Conservation (phyloP, 2,797 vertebrate genomes). For the Aythya fuligula region DNA sequence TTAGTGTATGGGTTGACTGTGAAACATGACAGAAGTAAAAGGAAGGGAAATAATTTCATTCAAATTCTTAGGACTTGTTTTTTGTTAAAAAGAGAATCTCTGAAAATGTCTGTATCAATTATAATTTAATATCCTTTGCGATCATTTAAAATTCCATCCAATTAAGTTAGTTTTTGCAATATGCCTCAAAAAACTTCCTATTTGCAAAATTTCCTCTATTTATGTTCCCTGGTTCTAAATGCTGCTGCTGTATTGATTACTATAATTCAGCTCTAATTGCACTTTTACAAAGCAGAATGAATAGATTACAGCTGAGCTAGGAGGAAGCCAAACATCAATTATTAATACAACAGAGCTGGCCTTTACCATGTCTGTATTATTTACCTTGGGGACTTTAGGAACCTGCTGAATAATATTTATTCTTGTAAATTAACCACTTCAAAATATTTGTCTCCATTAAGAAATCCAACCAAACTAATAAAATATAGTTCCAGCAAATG, state of each 20-base stretch:
- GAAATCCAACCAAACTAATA: slow-evolving; percentile 29
- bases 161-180: not conserved
- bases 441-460: slow-evolving; percentile 68
- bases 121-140: not conserved
- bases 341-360: slow-evolving; percentile 69
- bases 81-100: slow-evolving; percentile 17
- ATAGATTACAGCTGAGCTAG: slow-evolving; percentile 63
- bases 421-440: slow-evolving; percentile 63
- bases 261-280: slow-evolving; percentile 79
- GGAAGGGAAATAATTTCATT: not conserved
- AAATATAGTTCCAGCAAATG: slow-evolving; percentile 2
- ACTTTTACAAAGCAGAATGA: slow-evolving; percentile 68
- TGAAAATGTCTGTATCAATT: not conserved
- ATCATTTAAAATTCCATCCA: slow-evolving; percentile 9
- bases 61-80: not conserved
- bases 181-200: slow-evolving; percentile 43
- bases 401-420: slow-evolving; percentile 51
- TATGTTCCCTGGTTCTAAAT: slow-evolving; percentile 60
- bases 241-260: slow-evolving; percentile 78
- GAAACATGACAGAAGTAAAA: not conserved
- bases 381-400: slow-evolving; percentile 58
- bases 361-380: slow-evolving; percentile 65
- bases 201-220: slow-evolving; percentile 29
- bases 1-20: not conserved
- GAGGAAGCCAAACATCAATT: slow-evolving; percentile 71